Base-by-base conservation (phyloP, 2,797 vertebrate species). In the Chiloscyllium punctatum region DNA sequence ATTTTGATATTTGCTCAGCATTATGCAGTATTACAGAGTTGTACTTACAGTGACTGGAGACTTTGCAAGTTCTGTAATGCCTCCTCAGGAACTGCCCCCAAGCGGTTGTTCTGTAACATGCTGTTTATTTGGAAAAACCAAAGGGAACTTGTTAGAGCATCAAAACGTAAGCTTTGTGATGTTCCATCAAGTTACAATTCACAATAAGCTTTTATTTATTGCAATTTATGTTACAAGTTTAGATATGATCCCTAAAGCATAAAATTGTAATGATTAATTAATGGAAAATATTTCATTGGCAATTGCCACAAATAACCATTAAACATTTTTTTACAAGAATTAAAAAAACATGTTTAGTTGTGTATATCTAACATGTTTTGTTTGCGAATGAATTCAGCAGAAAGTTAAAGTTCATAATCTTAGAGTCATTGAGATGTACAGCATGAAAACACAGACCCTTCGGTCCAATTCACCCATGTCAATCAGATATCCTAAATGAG, bases 91-190 rank as follows among this genome's bases (percentile, higher is more conserved):
- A 99, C 98, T 90, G 98, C 98, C 48, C 95, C 97, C 95, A 99
- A 97, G 95, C 98, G 98, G 97, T 99, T 99, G 96, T 99, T 99
- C 97, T 99, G 99, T 95, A 99, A 98, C 99, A 99, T 99, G 96
- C 99, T 99, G 94, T 96, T 95, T 96, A 0, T 3, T 79, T 97
- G 95, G 96, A 96, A 0, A 95, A 94, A n/a, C 23, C 66, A 69
- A 66, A 69, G 71, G 16, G 84, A 95, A 79, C 72, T 53, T 57
- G 95, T 88, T 57, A 71, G 53, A 71, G 18, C 94, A 95, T 51
- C 13, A 8, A 94, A 94, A 48, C 48, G 13, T 48, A 94, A 48
- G 42, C 77, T 51, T 48, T n/a, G 48, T 77, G 27, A 15, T 74
- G 15, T 95, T 72, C n/a, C 94, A 69, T 30, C 25, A 74, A 51